A percentile compares a stretch with the other conserved stretches of the same genome.
These are phyloP conservation scores for Paracyprichromis sp. DNA, from an alignment of 2,113 vertebrate species.

Conservation along the genomic window DNA sequence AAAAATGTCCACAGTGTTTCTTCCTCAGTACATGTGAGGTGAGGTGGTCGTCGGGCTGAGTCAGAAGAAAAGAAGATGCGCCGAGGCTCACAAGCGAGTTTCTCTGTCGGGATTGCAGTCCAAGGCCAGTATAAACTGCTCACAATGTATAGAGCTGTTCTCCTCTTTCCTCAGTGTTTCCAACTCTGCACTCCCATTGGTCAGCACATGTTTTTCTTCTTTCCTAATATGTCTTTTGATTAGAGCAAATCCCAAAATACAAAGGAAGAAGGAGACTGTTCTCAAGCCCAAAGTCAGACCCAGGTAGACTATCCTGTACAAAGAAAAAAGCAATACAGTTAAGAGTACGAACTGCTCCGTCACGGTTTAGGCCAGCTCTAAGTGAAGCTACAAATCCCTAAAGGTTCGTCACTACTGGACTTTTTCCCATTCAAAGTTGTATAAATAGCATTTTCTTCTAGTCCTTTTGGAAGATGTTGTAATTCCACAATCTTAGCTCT, in stretches of 20 bases:
- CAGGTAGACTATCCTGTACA: conserved; percentile 80
- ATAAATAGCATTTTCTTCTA: not conserved
- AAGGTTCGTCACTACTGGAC: not conserved
- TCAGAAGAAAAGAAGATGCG: not conserved
- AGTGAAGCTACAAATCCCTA: not conserved
- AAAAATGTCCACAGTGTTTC: conserved; percentile 17
- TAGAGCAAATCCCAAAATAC: conserved; percentile 72
- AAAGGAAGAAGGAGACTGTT: conserved; percentile 78
- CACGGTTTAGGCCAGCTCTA: not conserved
- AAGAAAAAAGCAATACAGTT: not conserved
- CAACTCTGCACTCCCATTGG: conserved; percentile 52
- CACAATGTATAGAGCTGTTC: conserved; percentile 55
- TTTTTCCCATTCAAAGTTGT: not conserved
- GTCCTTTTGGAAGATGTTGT: not conserved
- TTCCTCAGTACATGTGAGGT: not conserved
- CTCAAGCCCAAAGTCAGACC: conserved; percentile 83
- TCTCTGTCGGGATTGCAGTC: conserved; percentile 77
- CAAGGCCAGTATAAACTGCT: conserved; percentile 57
- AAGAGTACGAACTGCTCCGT: not conserved
- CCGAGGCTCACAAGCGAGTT: conserved; percentile 73
- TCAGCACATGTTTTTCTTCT: conserved; percentile 51
- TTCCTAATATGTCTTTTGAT: conserved; percentile 71
- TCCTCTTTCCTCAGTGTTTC: conserved; percentile 71
- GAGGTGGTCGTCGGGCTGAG: not conserved
- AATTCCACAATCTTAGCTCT: not conserved